Conservation (phyloP, 2,888 invertebrate species). For the Onchidella celtica region DNA sequence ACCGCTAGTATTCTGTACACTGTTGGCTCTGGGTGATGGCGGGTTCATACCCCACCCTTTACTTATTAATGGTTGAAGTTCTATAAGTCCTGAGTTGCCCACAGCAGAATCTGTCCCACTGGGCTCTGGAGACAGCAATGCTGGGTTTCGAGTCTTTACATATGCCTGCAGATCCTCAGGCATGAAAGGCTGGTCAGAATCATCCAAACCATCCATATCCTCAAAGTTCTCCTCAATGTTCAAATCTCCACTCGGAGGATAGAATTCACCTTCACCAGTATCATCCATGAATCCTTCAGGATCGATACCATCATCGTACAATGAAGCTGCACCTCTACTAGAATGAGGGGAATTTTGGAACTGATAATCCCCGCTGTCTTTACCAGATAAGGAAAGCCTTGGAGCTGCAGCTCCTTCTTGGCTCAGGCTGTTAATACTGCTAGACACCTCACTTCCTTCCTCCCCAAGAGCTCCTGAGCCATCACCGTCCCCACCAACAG, state of each 20-base stretch:
- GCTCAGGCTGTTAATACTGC: conserved; percentile 40
- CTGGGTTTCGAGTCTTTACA: conserved; percentile 25
- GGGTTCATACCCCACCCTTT: background rate
- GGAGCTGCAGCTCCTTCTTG: conserved; percentile 55
- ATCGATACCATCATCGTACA: conserved; percentile 22
- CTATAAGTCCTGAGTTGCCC: conserved; percentile 38
- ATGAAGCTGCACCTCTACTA: conserved; percentile 29
- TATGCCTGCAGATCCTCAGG: conserved; percentile 26
- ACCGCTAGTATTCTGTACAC: conserved; percentile 21
- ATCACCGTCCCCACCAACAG: conserved; percentile 39
- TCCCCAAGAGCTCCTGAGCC: conserved; percentile 1
- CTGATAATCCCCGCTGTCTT: background rate
- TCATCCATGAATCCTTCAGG: background rate
- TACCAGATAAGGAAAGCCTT: conserved; percentile 54
- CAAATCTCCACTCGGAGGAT: conserved; percentile 18
- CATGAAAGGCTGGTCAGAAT: conserved; percentile 36
- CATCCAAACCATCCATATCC: conserved; percentile 51
- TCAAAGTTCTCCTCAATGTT: conserved; percentile 57
- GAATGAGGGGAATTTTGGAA: conserved; percentile 1
- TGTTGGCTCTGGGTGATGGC: conserved; percentile 30
- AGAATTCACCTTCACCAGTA: conserved; percentile 1
- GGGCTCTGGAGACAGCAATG: conserved; percentile 32
- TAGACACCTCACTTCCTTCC: conserved; percentile 30
- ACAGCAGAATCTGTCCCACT: conserved; percentile 6
- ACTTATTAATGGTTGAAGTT: conserved; percentile 46